These are phyloP conservation scores for Octodon degus DNA, from an alignment of 2,113 vertebrate genomes.

Conservation along the genomic window DNA sequence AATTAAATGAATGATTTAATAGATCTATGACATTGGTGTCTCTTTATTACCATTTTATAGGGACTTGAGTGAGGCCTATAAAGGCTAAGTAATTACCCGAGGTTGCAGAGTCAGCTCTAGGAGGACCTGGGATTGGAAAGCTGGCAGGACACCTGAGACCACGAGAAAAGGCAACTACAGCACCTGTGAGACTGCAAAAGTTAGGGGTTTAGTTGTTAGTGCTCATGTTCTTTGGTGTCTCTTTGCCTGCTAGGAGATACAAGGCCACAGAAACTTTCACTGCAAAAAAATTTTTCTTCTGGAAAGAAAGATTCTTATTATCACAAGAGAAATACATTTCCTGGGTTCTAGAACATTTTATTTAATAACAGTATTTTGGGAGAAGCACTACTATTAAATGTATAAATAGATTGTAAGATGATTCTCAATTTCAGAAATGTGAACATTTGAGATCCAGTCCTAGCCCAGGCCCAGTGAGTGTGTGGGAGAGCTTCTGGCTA, in stretches of 20 bases:
- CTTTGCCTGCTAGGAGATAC: background rate
- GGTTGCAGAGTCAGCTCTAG: background rate
- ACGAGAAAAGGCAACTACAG: background rate
- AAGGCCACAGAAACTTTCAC: background rate
- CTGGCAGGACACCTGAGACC: background rate
- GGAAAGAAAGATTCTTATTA: background rate
- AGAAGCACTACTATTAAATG: constrained; percentile 1
- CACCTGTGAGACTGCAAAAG: too few relatives aligned
- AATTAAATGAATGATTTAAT: background rate
- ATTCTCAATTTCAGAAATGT: constrained; percentile 1
- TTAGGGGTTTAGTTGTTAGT: background rate
- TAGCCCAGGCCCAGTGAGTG: too few relatives aligned
- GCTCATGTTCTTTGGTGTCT: background rate
- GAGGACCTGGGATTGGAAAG: background rate
- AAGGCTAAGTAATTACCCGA: background rate
- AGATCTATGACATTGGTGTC: background rate
- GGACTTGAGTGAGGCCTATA: background rate
- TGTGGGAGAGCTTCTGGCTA: too few relatives aligned
- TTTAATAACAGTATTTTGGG: background rate
- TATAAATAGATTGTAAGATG: background rate
- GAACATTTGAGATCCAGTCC: background rate
- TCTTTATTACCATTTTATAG: background rate
- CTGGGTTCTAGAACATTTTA: background rate
- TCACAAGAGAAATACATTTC: background rate
- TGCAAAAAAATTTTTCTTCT: background rate